These are phyloP conservation scores for Bovichtus diacanthus DNA, from an alignment of 2,797 vertebrate species.

Conservation along the genomic window DNA sequence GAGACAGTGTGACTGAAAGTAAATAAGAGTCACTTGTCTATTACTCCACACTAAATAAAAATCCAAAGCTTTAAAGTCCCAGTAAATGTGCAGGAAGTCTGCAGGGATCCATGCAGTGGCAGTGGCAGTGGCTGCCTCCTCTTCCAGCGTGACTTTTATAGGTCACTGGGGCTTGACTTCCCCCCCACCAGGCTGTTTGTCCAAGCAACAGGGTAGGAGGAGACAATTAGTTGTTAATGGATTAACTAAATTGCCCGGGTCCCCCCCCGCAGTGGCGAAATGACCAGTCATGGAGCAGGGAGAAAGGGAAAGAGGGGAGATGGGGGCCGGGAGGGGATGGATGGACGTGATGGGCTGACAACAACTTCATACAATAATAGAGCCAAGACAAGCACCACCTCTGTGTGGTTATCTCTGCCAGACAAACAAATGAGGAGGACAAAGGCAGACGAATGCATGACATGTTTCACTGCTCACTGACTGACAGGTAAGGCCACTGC, in stretches of 20 bases:
- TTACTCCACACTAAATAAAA: neutral
- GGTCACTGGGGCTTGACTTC: slow-evolving; percentile 39
- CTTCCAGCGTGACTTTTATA: slow-evolving; percentile 76
- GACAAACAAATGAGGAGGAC: slow-evolving; percentile 73
- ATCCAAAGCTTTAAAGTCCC: slow-evolving; percentile 5
- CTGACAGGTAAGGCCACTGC: slow-evolving; percentile 62
- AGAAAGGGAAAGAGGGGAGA: slow-evolving; percentile 50
- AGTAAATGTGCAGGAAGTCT: slow-evolving; percentile 21
- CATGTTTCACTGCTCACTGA: slow-evolving; percentile 64
- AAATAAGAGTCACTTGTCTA: neutral
- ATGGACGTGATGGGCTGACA: slow-evolving; percentile 70
- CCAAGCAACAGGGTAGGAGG: slow-evolving; percentile 81
- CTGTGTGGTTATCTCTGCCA: slow-evolving; percentile 70
- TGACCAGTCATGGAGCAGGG: slow-evolving; percentile 71
- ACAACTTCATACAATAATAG: slow-evolving; percentile 79
- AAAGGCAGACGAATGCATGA: slow-evolving; percentile 75
- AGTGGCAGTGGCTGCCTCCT: slow-evolving; percentile 47
- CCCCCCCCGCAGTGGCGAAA: slow-evolving; percentile 77
- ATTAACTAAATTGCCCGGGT: slow-evolving; percentile 84
- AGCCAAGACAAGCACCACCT: slow-evolving; percentile 70
- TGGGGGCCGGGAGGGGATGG: slow-evolving; percentile 43
- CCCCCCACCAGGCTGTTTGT: slow-evolving; percentile 77
- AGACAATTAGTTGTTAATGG: slow-evolving; percentile 88
- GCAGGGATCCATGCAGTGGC: slow-evolving; percentile 34
- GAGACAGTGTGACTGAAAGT: neutral